Evolutionary conservation across 2,113 vertebrate species (phyloP).

Genomic region (Syngnathoides biaculeatus): DNA sequence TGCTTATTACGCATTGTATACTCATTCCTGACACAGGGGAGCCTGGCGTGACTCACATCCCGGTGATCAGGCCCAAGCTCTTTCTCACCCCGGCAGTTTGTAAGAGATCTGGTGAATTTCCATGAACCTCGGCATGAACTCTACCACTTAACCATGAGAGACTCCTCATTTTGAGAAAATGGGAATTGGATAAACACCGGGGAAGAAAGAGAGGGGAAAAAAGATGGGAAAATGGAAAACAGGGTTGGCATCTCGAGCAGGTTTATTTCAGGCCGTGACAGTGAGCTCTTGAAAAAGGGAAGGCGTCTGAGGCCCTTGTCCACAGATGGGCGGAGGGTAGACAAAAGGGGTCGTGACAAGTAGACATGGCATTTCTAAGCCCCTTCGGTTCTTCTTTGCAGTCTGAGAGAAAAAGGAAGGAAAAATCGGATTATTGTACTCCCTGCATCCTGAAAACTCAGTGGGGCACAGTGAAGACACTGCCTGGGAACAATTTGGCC

Average conservation of each 20-base stretch:
- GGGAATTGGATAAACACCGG: constrained; percentile 63
- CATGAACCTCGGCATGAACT: constrained; percentile 64
- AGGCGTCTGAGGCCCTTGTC: constrained; percentile 61
- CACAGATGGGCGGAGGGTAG: constrained; percentile 57
- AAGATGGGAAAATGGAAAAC: constrained; percentile 65
- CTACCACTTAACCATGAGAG: constrained; percentile 62
- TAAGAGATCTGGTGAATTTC: constrained; percentile 70
- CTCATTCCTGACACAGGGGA: constrained; percentile 66
- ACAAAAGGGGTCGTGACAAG: constrained; percentile 74
- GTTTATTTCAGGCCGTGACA: constrained; percentile 73
- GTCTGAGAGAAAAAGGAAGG: constrained; percentile 70
- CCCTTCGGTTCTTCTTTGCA: constrained; percentile 58
- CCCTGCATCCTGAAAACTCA: constrained; percentile 63
- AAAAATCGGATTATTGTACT: constrained; percentile 75
- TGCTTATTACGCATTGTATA: constrained; percentile 68
- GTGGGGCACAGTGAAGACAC: constrained; percentile 57
- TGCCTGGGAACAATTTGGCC: constrained; percentile 77
- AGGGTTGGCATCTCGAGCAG: constrained; percentile 64
- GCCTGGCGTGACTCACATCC: constrained; percentile 63
- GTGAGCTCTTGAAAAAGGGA: constrained; percentile 62
- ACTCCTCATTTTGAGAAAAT: constrained; percentile 61
- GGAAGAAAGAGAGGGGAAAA: constrained; percentile 41
- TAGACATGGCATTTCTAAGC: constrained; percentile 71
- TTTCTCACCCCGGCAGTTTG: constrained; percentile 65
- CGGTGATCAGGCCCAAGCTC: constrained; percentile 59